A percentile compares a stretch with the other conserved stretches of the same genome.
Evolutionary conservation across 2,888 invertebrate genomes (phyloP).

Genomic region (Diarsia brunnea): DNA sequence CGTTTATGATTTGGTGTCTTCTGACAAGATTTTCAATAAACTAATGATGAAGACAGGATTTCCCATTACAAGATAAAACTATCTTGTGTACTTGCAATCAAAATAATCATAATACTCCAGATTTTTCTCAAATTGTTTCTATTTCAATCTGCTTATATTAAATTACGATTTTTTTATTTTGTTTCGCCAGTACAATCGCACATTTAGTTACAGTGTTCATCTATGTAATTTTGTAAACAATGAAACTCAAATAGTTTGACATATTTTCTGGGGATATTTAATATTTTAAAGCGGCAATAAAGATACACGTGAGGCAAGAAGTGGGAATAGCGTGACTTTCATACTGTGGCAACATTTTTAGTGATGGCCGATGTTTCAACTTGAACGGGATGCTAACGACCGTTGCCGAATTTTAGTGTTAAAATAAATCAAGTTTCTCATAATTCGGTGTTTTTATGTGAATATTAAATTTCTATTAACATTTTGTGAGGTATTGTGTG

Average conservation of each 20-base stretch:
- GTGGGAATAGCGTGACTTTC: conserved; percentile 83
- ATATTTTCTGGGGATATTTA: conserved; percentile 34
- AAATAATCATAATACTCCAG: not conserved
- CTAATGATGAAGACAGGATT: not conserved
- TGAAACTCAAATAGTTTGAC: not conserved
- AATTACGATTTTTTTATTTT: not conserved
- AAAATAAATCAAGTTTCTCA: conserved; percentile 83
- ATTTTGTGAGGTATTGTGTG: conserved; percentile 81
- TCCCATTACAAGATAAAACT: too few relatives aligned
- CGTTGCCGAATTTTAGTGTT: conserved; percentile 84
- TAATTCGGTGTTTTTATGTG: conserved; percentile 83
- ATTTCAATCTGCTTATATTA: not conserved
- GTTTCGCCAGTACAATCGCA: not conserved
- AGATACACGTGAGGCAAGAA: conserved; percentile 77
- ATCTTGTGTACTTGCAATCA: too few relatives aligned
- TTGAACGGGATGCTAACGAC: conserved; percentile 81
- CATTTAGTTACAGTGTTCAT: not conserved
- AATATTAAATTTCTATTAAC: conserved; percentile 74
- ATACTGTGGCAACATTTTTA: conserved; percentile 83
- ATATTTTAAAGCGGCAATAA: conserved; percentile 69
- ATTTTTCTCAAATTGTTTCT: too few relatives aligned
- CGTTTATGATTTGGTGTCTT: too few relatives aligned
- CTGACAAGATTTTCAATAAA: not conserved
- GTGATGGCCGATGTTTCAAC: conserved; percentile 89
- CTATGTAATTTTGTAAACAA: not conserved